Conservation (phyloP, 2,113 vertebrate genomes). For the Tragulus kanchil region DNA sequence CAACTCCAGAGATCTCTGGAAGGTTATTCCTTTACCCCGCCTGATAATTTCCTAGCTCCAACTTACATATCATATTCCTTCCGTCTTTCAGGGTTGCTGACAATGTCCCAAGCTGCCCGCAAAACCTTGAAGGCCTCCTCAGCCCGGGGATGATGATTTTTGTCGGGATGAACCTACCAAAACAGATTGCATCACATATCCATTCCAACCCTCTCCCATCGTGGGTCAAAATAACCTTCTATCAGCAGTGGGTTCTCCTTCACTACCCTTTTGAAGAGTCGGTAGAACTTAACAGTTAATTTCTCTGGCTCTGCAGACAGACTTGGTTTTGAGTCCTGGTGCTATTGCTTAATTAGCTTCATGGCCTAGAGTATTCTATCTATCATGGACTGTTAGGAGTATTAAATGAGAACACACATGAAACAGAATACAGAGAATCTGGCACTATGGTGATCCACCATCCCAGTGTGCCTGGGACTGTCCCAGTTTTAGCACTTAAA, state of each 20-base stretch:
- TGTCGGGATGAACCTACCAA: conserved; percentile 96
- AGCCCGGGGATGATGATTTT: conserved; percentile 95
- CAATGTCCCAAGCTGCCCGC: conserved; percentile 96
- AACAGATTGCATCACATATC: conserved; percentile 65
- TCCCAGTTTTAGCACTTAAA: conserved; percentile 24
- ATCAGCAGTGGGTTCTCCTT: conserved; percentile 36
- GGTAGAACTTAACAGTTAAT: conserved; percentile 1
- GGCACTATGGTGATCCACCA: background rate
- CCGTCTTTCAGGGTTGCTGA: conserved; percentile 95
- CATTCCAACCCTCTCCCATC: background rate
- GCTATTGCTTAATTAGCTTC: conserved; percentile 35
- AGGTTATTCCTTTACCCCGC: background rate
- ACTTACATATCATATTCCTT: conserved; percentile 96
- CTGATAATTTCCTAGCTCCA: conserved; percentile 4
- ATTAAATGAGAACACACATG: conserved; percentile 44
- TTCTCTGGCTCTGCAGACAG: conserved; percentile 11
- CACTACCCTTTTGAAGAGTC: conserved; percentile 36
- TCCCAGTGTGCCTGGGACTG: background rate
- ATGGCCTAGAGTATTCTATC: conserved; percentile 50
- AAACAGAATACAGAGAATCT: conserved; percentile 12
- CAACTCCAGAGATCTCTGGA: conserved; percentile 20
- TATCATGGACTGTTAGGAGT: background rate
- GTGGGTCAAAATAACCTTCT: conserved; percentile 33
- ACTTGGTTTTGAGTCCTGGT: background rate
- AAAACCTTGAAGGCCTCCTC: conserved; percentile 97